These are phyloP conservation scores for Spicauda simplicius DNA, from an alignment of 2,888 invertebrate genomes.

Conservation along the genomic window DNA sequence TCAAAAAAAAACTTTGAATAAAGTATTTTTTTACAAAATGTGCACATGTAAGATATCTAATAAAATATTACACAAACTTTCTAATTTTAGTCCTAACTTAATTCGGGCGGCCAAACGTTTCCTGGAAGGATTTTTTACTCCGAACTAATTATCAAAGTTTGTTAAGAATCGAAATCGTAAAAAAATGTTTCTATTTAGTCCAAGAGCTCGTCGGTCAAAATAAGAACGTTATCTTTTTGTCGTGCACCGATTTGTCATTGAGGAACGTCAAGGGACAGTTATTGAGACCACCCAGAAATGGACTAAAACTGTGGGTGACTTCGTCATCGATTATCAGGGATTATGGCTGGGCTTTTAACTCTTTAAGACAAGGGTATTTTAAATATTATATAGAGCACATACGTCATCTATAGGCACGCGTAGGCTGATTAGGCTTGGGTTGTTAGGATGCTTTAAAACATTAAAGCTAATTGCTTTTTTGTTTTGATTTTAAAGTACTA, in stretches of 20 bases:
- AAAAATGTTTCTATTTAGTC: conserved; percentile 33
- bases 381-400: not conserved
- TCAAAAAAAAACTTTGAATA: no score
- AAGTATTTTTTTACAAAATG: not conserved
- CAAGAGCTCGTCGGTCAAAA: conserved; percentile 35
- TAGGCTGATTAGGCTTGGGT: not conserved
- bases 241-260: conserved; percentile 59
- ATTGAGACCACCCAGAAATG: conserved; percentile 62
- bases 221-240: conserved; percentile 35
- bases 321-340: conserved; percentile 45
- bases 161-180: conserved; percentile 35
- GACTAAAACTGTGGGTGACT: conserved; percentile 46
- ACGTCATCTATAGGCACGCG: not conserved
- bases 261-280: conserved; percentile 59
- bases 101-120: conserved; percentile 15
- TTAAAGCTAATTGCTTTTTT: no score
- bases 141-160: conserved; percentile 34
- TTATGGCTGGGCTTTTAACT: conserved; percentile 21
- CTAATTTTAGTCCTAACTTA: not conserved
- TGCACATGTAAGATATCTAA: not conserved
- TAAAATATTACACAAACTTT: not conserved
- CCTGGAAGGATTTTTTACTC: conserved; percentile 29
- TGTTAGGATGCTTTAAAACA: no score
- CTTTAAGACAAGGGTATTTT: conserved; percentile 12
- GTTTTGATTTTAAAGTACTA: no score